These are phyloP conservation scores for Cataglyphis hispanica DNA, from an alignment of 1,140 invertebrate species.

Conservation along the genomic window DNA sequence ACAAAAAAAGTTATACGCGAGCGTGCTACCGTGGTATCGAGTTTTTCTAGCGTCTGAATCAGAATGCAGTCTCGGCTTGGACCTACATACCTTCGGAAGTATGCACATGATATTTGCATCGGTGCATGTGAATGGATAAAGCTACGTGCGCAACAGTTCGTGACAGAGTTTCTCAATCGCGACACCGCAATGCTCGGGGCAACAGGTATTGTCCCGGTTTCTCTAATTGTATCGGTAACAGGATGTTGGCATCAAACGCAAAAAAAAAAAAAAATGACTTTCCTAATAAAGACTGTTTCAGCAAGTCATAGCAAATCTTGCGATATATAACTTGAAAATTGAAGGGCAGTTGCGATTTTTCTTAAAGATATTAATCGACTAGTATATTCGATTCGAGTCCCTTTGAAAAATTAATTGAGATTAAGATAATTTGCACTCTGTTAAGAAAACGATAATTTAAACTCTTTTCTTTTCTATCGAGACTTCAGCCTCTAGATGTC, in stretches of 20 bases:
- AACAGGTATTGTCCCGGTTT: conserved; percentile 17
- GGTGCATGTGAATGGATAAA: conserved; percentile 57
- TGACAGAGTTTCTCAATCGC: conserved; percentile 69
- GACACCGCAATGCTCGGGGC: background rate
- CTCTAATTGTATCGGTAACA: background rate
- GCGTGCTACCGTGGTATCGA: conserved; percentile 71
- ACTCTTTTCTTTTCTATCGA: no score
- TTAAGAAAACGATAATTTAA: background rate
- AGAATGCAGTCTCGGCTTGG: conserved; percentile 64
- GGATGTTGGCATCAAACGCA: background rate
- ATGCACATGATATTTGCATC: conserved; percentile 62
- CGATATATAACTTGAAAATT: background rate
- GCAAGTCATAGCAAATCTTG: background rate
- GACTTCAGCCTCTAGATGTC: conserved; percentile 14
- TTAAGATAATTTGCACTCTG: background rate
- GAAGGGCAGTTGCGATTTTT: background rate
- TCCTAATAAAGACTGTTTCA: background rate
- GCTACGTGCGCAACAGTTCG: conserved; percentile 44
- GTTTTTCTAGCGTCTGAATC: conserved; percentile 69
- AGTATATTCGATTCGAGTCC: background rate
- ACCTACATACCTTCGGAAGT: conserved; percentile 50
- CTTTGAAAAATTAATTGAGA: background rate
- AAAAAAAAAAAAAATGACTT: background rate
- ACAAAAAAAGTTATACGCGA: conserved; percentile 70
- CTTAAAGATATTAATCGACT: background rate